A percentile compares a stretch with the other conserved stretches of the same genome.
phyloP scores from a whole-genome alignment of 2,113 vertebrate species.

The Cheilinus undulatus region DNA sequence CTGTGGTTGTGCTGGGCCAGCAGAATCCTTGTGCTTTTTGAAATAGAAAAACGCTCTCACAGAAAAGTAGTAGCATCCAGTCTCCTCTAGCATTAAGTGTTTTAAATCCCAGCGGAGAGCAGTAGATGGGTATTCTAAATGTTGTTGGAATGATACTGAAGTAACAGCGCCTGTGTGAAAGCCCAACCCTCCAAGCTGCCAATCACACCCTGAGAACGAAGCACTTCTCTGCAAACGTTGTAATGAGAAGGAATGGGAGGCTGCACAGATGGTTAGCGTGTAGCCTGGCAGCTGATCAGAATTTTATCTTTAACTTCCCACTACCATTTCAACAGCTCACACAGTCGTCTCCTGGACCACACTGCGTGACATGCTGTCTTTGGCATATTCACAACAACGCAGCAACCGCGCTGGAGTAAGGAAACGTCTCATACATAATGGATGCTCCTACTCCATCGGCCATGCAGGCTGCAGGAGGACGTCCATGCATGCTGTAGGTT shows the following conservation, averaged over 20 bases:
- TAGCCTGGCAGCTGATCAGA: conserved; percentile 49
- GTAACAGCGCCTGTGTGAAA: conserved; percentile 39
- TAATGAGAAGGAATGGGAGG: conserved; percentile 21
- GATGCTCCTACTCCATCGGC: conserved; percentile 2
- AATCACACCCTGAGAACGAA: conserved; percentile 48
- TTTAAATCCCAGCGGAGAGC: conserved; percentile 34
- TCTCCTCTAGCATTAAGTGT: conserved; percentile 43
- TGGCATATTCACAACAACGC: conserved; percentile 26
- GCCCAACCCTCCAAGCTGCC: conserved; percentile 39
- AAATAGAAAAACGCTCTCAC: conserved; percentile 16
- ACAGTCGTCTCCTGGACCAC: conserved; percentile 31
- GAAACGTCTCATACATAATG: conserved; percentile 40
- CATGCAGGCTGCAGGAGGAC: not conserved
- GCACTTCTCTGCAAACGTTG: conserved; percentile 43
- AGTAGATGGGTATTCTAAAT: conserved; percentile 34
- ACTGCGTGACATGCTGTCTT: conserved; percentile 32
- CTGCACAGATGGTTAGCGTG: conserved; percentile 48
- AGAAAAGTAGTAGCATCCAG: conserved; percentile 27
- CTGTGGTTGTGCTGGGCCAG: conserved; percentile 27
- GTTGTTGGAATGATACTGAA: conserved; percentile 42
- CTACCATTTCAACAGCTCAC: conserved; percentile 39
- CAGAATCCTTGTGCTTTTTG: conserved; percentile 30
- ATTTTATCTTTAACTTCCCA: conserved; percentile 40
- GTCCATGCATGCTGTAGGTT: not conserved
- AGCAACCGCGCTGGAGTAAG: not conserved